Evolutionary conservation across 2,797 vertebrate genomes (phyloP).

Genomic region (Aselliscus stoliczkanus): DNA sequence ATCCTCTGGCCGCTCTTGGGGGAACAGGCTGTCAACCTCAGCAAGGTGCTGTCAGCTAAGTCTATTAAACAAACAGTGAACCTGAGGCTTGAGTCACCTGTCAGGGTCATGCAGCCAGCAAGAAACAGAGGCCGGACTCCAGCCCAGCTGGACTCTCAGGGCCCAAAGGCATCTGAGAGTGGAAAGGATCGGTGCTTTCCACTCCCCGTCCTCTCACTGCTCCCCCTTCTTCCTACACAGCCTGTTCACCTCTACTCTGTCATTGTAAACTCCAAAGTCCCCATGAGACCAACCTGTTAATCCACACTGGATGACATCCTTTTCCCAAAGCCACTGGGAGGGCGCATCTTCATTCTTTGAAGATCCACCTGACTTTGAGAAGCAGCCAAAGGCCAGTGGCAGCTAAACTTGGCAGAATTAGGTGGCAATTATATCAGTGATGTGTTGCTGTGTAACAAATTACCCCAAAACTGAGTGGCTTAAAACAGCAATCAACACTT

Average conservation of each 20-base stretch:
- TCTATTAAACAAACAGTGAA: not conserved
- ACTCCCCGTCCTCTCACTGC: fast-evolving
- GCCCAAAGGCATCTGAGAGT: too few relatives aligned
- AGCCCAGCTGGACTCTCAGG: too few relatives aligned
- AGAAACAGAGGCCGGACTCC: not conserved
- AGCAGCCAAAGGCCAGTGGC: not conserved
- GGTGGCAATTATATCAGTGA: fast-evolving
- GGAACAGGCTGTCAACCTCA: not conserved
- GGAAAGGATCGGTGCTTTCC: not conserved
- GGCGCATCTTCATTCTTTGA: not conserved
- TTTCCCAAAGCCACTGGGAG: not conserved
- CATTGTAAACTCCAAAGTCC: not conserved
- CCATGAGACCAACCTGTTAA: fast-evolving
- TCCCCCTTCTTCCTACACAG: not conserved
- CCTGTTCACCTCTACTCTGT: fast-evolving
- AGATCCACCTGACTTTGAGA: not conserved
- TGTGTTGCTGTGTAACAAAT: not conserved
- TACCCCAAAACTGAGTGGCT: not conserved
- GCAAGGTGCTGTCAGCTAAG: not conserved
- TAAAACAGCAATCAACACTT: not conserved
- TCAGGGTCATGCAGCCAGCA: not conserved
- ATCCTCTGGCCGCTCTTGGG: not conserved
- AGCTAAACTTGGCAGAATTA: not conserved
- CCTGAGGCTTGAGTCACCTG: not conserved
- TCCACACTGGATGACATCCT: not conserved